Evolutionary conservation across 1,140 invertebrate genomes (phyloP).

Genomic region (Lineus longissimus): DNA sequence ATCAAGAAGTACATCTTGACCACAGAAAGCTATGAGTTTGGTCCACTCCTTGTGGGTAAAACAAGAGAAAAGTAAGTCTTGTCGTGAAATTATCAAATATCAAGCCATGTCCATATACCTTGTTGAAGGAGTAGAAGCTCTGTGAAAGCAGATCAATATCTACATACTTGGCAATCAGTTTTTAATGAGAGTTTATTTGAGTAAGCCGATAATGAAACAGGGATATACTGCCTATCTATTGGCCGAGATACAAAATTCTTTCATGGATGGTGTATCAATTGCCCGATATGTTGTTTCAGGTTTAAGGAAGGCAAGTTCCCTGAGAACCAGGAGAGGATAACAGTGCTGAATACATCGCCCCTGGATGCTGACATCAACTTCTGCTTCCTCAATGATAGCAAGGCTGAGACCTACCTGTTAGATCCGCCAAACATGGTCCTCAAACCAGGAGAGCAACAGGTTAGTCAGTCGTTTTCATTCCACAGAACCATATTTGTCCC

Average conservation of each 20-base stretch:
- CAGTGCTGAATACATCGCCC: slow-evolving; percentile 51
- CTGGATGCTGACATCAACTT: slow-evolving; percentile 52
- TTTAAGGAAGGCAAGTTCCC: slow-evolving; percentile 49
- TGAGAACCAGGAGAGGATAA: slow-evolving; percentile 50
- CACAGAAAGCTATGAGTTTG: slow-evolving; percentile 53
- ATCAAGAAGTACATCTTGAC: slow-evolving; percentile 51
- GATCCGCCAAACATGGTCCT: slow-evolving; percentile 51
- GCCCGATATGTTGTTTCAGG: slow-evolving; percentile 23
- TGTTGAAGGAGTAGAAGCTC: neutral
- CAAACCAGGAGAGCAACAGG: slow-evolving; percentile 41
- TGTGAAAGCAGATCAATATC: neutral
- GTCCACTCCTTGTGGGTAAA: slow-evolving; percentile 51
- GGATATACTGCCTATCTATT: too few relatives aligned
- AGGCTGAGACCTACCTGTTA: slow-evolving; percentile 51
- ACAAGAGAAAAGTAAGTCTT: slow-evolving; percentile 42
- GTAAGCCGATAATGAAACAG: neutral
- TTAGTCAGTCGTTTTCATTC: neutral
- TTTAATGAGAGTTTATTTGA: neutral
- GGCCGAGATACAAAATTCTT: too few relatives aligned
- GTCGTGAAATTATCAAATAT: neutral
- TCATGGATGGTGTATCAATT: neutral
- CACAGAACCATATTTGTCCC: too few relatives aligned
- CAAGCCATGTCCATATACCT: neutral
- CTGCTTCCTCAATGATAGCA: slow-evolving; percentile 52
- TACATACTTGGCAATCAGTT: too few relatives aligned